A percentile compares a stretch with the other conserved stretches of the same genome.
Conservation (phyloP, 2,113 vertebrate genomes). For the Malurus elegans region DNA sequence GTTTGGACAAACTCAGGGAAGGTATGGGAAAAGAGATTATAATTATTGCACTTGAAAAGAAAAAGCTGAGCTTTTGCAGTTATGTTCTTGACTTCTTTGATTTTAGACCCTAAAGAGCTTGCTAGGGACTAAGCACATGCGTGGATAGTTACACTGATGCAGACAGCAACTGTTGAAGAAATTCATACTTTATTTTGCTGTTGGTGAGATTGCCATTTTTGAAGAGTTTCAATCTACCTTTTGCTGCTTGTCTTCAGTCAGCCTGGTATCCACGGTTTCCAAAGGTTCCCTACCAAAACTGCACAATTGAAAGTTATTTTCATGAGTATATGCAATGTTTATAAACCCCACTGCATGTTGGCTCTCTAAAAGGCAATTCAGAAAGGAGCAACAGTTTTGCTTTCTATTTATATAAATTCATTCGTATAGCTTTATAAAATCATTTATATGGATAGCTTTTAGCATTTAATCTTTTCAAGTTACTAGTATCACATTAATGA, state of each 20-base stretch:
- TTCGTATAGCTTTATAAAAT: background rate
- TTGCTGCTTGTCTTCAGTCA: background rate
- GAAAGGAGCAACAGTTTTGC: background rate
- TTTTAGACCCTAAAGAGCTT: background rate
- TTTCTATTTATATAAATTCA: background rate
- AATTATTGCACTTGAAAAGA: background rate
- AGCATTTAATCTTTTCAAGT: background rate
- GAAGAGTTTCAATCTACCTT: background rate
- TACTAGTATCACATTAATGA: background rate
- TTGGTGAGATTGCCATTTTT: background rate
- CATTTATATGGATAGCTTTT: background rate
- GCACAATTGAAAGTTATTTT: background rate
- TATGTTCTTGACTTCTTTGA: background rate
- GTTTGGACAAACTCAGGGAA: background rate
- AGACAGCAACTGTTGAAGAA: background rate
- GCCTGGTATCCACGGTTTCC: background rate
- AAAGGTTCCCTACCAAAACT: background rate
- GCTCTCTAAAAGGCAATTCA: background rate
- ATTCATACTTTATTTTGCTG: background rate
- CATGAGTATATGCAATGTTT: background rate
- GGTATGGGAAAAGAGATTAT: background rate
- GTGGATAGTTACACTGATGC: accelerated
- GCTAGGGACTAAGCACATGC: accelerated
- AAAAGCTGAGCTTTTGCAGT: background rate
- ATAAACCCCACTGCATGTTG: background rate